phyloP scores from a whole-genome alignment of 2,113 vertebrate genomes.

The Dasyurus viverrinus region DNA sequence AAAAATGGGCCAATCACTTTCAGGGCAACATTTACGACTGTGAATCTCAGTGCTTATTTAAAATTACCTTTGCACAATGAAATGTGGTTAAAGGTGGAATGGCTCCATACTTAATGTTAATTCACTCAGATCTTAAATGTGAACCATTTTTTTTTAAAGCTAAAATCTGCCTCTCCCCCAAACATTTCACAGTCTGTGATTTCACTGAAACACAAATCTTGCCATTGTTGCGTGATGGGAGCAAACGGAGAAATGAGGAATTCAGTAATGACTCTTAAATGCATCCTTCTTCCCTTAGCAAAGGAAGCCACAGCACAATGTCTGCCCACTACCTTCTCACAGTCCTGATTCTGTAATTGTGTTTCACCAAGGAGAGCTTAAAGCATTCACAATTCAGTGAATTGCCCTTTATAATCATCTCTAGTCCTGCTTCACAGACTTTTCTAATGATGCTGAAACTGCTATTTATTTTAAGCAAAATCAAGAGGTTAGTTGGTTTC shows the following conservation, averaged over 20 bases:
- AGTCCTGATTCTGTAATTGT: background rate
- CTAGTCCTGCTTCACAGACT: background rate
- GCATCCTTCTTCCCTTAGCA: conserved; percentile 10
- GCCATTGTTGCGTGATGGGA: background rate
- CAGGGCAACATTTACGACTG: background rate
- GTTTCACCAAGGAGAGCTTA: background rate
- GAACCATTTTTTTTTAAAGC: conserved; percentile 19
- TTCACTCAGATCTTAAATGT: conserved; percentile 3
- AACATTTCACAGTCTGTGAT: background rate
- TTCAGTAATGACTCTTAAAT: conserved; percentile 6
- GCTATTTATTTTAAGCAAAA: background rate
- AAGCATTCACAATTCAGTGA: background rate
- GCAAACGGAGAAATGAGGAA: conserved; percentile 38
- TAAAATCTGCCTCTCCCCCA: conserved; percentile 23
- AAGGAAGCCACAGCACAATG: background rate
- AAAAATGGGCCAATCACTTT: background rate
- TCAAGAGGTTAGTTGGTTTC: background rate
- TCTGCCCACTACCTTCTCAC: background rate
- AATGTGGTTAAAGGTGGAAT: background rate
- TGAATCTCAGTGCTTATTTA: background rate
- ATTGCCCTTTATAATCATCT: background rate
- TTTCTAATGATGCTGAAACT: background rate
- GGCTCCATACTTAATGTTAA: conserved; percentile 10
- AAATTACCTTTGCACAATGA: conserved; percentile 11
- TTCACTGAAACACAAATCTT: conserved; percentile 33